Evolutionary conservation across 2,888 invertebrate species (phyloP), one percentile per base, ranked within the genome.

Genomic region (Actias luna): DNA sequence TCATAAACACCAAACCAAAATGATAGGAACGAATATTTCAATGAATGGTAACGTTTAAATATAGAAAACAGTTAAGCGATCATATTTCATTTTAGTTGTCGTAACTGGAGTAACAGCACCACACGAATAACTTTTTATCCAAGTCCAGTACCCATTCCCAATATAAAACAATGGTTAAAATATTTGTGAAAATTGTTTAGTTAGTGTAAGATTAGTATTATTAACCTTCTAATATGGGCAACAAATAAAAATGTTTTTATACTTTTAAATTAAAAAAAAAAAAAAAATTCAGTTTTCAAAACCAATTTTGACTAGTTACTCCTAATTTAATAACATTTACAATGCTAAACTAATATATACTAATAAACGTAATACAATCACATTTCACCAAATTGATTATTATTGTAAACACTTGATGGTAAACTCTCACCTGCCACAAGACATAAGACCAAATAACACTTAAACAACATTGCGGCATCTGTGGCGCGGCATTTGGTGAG

Each of bases 361-460:
- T 5, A 10, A 16, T 35, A 27, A 39, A 55, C n/a, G n/a, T n/a
- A 18, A 16, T 36, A 27, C 14, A 31, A 14, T 46, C 42, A 60
- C 18, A 57, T 61, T 36, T n/a, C 55, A 55, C 55, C 29, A 36
- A 18, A 14, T 16, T 31, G n/a, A 36, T 31, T 58, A 50, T 64
- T 50, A 50, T 62, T 33, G 33, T 64, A 55, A 58, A 64, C 61
- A 58, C 36, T 35, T 42, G 57, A n/a, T 42, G 39, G 18, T 36
- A 39, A 61, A 61, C 29, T 68, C 80, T 79, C 79, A 88, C 91
- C 91, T 87, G 88, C 79, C 66, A 84, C 79, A 63, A 87, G 74
- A 74, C 81, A 84, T 72, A 91, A 78, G 65, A 87, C 72, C 64
- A 88, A 70, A 68, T 72, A 69, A 66, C 76, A 74, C 59, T 71